A percentile compares a stretch with the other conserved stretches of the same genome.
These are phyloP conservation scores for Centropus bengalensis DNA, from an alignment of 2,113 vertebrate species.

Conservation along the genomic window DNA sequence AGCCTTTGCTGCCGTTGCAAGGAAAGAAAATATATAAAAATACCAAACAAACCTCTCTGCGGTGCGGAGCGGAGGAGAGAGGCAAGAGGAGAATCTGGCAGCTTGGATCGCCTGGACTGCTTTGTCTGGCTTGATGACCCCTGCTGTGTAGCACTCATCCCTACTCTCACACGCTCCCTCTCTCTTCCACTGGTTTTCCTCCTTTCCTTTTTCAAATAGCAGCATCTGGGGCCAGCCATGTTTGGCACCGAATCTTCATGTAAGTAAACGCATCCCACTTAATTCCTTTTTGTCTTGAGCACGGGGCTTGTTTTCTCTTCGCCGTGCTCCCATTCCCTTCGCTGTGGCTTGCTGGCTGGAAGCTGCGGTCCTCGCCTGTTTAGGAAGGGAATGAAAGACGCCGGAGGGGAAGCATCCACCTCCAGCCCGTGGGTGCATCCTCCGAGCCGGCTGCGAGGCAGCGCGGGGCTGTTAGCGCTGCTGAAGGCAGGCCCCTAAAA, in stretches of 20 bases:
- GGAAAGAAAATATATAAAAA: constrained; percentile 19
- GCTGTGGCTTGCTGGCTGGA: constrained; percentile 29
- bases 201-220: constrained; percentile 79
- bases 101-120: constrained; percentile 85
- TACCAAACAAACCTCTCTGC: constrained; percentile 28
- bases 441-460: constrained; percentile 16
- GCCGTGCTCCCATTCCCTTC: constrained; percentile 2
- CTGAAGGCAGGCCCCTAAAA: constrained; percentile 57
- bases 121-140: constrained; percentile 95
- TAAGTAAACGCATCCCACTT: constrained; percentile 86
- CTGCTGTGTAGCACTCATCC: constrained; percentile 91
- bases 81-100: constrained; percentile 82
- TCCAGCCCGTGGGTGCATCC: constrained; percentile 40
- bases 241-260: constrained; percentile 98
- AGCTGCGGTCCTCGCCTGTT: constrained; percentile 34
- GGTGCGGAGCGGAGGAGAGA: constrained; percentile 72
- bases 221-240: constrained; percentile 94
- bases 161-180: constrained; percentile 72
- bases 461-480: constrained; percentile 27
- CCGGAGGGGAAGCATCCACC: constrained; percentile 16
- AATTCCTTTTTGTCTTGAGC: constrained; percentile 51
- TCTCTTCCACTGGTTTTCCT: constrained; percentile 49
- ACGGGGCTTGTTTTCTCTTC: constrained; percentile 28
- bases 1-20: constrained; percentile 58
- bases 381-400: constrained; percentile 3